Base-by-base conservation (phyloP, 2,113 vertebrate genomes). In the Patagioenas fasciata region DNA sequence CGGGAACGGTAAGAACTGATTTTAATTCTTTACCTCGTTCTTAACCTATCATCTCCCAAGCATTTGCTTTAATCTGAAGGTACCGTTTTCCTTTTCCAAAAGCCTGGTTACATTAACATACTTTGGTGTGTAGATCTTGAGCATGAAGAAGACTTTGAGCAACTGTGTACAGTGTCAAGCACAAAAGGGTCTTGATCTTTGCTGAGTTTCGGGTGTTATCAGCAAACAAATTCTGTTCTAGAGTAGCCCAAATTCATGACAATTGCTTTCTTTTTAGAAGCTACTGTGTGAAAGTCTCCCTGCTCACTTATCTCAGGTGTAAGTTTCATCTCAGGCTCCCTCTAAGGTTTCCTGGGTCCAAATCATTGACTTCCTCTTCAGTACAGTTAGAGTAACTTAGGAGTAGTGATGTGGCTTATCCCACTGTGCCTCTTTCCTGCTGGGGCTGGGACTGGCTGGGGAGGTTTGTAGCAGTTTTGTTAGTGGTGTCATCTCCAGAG, bases 91-190 rank as follows among this genome's bases (percentile, higher is more conserved):
- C 8, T 11, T 21, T 25, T 24, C 6, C 2, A 17, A 10, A 20
- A 13, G 32, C 26, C 8, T 7, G 14, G 6, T 10, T 13, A 19
- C 0, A 8, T 3, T 12, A 9, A 4, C 20, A 2, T 29, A 0
- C 24, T n/a, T 8, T 0, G 28, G 15, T 9, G 0, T 1, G 25
- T 4, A 25, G n/a, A 15, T 5, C 26, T 14, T 2, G 16, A 32
- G 36, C 18, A 11, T 29, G 34, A n/a, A 11, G n/a, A 25, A 25
- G 4, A 1, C 24, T 15, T 5, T 12, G 21, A 28, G 20, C 26
- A 26, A 0, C 26, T 13, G 12, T 2, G 6, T 26, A 7, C 21
- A 2, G 0, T 2, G 14, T 6, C 16, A 14, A 11, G 28, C 10
- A 28, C 15, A 5, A 13, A 32, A 21, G 8, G 23, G 32, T 5